Evolutionary conservation across 2,113 vertebrate species (phyloP), one percentile per base, ranked within the genome.

Genomic region (Brachyhypopomus gauderio): DNA sequence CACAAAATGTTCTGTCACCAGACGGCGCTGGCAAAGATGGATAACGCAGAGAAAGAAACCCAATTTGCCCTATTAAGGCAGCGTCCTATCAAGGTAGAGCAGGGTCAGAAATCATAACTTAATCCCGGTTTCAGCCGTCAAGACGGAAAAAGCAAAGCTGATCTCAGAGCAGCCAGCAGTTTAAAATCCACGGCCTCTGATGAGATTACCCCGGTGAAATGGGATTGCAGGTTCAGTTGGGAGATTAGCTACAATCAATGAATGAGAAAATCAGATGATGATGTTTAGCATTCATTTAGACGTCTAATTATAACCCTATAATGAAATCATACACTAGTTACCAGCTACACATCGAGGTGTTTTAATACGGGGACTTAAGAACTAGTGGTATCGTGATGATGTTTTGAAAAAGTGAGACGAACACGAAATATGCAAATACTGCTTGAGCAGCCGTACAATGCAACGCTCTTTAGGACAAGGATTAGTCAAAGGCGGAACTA

Each of bases 401-500:
- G 23, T 27, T 12, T 30, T 64, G 0, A n/a, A 36, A n/a, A 34
- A 41, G 30, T 20, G 36, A 70, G 12, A 63, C 30, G 19, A 62
- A 59, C 11, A 17, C 19, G 71, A 27, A 52, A 30, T 34, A 25
- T 62, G 38, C 55, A 16, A 23, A 59, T 30, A 8, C 30, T 67
- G 34, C 69, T 73, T 56, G 34, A 36, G 48, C 66, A 79, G 48
- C 64, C 70, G 77, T 59, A 58, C n/a, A 25, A 19, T 70, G 62
- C 22, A 16, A 19, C 62, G 12, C 6, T 52, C 45, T 36, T 41
- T 14, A 78, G 63, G 36, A 59, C 48, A 41, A 56, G 63, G 77
- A 22, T 78, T 70, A 79, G 55, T 45, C 52, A 79, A 34, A 70
- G 52, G 48, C 76, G 48, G 74, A 27, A 52, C 41, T 27, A 66